Conservation (phyloP, 2,888 invertebrate species). For the Andricus curvator region DNA sequence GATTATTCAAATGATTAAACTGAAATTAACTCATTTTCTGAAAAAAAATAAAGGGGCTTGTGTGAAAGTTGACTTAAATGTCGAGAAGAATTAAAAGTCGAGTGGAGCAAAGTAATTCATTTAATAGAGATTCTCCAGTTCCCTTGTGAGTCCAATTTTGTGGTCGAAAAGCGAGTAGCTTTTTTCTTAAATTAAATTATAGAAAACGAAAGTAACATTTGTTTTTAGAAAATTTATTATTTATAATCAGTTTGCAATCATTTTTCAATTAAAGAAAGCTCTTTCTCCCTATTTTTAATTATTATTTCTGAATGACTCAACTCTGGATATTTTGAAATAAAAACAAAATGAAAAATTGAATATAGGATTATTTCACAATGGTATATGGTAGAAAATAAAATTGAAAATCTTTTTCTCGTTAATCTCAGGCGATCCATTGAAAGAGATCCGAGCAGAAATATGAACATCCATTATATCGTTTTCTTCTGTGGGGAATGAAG, state of each 20-base stretch:
- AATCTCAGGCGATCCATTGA: background rate
- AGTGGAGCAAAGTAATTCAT: background rate
- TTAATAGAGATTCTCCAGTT: background rate
- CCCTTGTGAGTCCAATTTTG: background rate
- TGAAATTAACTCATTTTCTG: background rate
- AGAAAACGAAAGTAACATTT: background rate
- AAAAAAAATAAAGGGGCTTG: background rate
- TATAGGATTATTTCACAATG: background rate
- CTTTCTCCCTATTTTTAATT: too few species aligned
- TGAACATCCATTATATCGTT: background rate
- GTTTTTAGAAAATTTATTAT: too few species aligned
- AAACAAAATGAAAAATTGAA: background rate
- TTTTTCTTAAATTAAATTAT: background rate
- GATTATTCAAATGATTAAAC: constrained; percentile 16
- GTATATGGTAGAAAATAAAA: background rate
- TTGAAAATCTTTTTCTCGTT: background rate
- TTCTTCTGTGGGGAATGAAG: background rate
- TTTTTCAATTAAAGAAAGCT: too few species aligned
- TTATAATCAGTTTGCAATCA: too few species aligned
- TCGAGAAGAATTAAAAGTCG: background rate
- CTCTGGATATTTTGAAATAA: background rate
- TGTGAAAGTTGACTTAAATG: background rate
- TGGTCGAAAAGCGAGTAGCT: background rate
- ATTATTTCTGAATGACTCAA: too few species aligned
- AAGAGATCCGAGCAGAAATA: background rate